These are phyloP conservation scores for Sinella curviseta DNA, from an alignment of 1,140 invertebrate genomes.

Conservation along the genomic window DNA sequence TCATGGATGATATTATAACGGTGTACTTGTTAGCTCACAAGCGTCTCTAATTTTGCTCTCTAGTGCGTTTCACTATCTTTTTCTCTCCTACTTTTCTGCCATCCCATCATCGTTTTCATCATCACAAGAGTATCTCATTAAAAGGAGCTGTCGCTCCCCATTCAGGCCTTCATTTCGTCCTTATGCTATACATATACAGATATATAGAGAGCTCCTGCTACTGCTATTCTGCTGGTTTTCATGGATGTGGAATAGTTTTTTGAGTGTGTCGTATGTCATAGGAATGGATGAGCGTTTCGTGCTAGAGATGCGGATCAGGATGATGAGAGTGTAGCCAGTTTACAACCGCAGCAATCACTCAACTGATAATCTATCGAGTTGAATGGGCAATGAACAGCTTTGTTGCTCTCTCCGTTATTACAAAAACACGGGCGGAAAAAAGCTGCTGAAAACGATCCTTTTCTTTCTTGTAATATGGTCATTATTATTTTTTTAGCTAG, in stretches of 20 bases:
- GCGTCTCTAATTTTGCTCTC: slow-evolving; percentile 6
- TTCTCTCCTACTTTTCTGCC: background rate
- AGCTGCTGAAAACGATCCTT: too few relatives aligned
- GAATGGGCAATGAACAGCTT: background rate
- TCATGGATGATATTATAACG: slow-evolving; percentile 26
- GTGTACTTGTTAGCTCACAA: slow-evolving; percentile 17
- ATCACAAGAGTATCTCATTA: slow-evolving; percentile 23
- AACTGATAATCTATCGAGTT: background rate
- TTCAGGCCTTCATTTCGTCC: background rate
- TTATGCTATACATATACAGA: too few relatives aligned
- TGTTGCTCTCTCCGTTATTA: too few relatives aligned
- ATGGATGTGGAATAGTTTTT: too few relatives aligned
- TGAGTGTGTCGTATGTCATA: too few relatives aligned
- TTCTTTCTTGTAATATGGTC: too few relatives aligned
- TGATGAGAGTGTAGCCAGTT: background rate
- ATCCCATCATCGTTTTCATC: slow-evolving; percentile 18
- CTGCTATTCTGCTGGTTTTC: too few relatives aligned
- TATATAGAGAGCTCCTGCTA: too few relatives aligned
- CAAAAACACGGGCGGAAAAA: too few relatives aligned
- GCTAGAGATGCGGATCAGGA: too few relatives aligned
- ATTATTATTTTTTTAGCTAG: too few relatives aligned
- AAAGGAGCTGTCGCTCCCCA: background rate
- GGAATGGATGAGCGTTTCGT: too few relatives aligned
- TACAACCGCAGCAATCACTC: background rate
- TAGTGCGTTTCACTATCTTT: background rate